phyloP scores from a whole-genome alignment of 2,888 invertebrate species.

The Orthosia gracilis region DNA sequence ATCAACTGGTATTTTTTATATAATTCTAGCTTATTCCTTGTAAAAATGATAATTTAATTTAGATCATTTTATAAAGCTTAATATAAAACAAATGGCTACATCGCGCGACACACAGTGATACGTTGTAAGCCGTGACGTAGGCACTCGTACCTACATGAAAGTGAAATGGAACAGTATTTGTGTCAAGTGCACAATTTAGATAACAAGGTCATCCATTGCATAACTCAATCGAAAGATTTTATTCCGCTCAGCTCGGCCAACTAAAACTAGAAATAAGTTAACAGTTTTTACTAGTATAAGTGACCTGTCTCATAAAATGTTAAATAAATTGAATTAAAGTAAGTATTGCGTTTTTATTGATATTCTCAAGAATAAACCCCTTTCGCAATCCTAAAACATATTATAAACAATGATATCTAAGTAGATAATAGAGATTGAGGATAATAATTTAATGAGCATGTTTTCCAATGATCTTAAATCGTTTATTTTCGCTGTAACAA shows the following conservation, averaged over 20 bases:
- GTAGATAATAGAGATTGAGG: conserved; percentile 7
- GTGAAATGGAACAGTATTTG: conserved; percentile 90
- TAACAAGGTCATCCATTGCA: conserved; percentile 90
- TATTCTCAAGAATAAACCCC: conserved; percentile 11
- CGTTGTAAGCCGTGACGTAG: conserved; percentile 81
- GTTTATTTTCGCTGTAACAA: conserved; percentile 36
- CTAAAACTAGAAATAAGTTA: conserved; percentile 27
- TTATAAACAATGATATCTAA: background rate
- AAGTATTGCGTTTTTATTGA: background rate
- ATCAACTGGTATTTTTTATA: background rate
- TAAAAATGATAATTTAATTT: background rate
- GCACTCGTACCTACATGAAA: conserved; percentile 85
- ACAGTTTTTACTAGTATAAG: conserved; percentile 3
- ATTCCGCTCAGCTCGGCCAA: conserved; percentile 47
- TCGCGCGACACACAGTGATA: conserved; percentile 71
- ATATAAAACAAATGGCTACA: conserved; percentile 57
- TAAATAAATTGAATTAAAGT: background rate
- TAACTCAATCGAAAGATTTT: conserved; percentile 81
- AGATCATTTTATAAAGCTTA: background rate
- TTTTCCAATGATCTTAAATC: conserved; percentile 23
- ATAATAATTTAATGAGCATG: conserved; percentile 29
- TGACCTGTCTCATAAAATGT: conserved; percentile 3
- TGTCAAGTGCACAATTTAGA: conserved; percentile 91
- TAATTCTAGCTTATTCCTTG: background rate
- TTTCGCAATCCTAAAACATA: conserved; percentile 5